Conservation (phyloP, 1,140 invertebrate genomes). For the Lasioglossum albipes region DNA sequence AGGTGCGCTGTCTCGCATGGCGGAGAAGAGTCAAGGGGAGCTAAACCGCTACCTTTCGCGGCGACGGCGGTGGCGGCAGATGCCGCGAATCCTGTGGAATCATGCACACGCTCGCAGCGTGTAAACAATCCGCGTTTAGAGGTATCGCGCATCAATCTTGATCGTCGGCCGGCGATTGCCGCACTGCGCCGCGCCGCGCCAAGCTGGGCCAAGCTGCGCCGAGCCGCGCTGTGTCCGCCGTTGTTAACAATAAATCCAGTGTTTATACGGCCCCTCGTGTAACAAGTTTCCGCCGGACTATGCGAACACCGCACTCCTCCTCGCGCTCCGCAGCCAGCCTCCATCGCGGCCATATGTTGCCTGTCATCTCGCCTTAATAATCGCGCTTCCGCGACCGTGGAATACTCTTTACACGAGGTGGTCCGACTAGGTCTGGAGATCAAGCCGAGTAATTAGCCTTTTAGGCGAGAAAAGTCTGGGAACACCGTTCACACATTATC, state of each 20-base stretch:
- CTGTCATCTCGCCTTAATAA: background rate
- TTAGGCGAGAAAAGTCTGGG: background rate
- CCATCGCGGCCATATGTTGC: constrained; percentile 1
- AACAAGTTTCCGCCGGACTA: constrained; percentile 27
- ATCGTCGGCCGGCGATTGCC: constrained; percentile 2
- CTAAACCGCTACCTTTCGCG: constrained; percentile 29
- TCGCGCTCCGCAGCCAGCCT: background rate
- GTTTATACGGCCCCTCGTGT: constrained; percentile 8
- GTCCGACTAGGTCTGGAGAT: background rate
- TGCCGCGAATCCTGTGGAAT: background rate
- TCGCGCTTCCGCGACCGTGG: background rate
- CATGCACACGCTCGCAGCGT: constrained; percentile 30
- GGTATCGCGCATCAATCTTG: constrained; percentile 31
- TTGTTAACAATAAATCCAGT: constrained; percentile 34
- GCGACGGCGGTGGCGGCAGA: background rate
- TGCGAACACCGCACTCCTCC: background rate
- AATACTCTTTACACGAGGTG: background rate
- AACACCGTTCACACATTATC: too few relatives aligned
- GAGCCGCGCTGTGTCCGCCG: background rate
- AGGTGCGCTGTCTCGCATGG: constrained; percentile 2
- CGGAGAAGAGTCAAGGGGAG: background rate
- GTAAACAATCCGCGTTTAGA: constrained; percentile 42
- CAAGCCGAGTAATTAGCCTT: background rate
- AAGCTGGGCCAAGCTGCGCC: background rate
- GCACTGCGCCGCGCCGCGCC: background rate